These are phyloP conservation scores for Cavia aperea DNA, from an alignment of 2,113 vertebrate genomes.

Conservation along the genomic window DNA sequence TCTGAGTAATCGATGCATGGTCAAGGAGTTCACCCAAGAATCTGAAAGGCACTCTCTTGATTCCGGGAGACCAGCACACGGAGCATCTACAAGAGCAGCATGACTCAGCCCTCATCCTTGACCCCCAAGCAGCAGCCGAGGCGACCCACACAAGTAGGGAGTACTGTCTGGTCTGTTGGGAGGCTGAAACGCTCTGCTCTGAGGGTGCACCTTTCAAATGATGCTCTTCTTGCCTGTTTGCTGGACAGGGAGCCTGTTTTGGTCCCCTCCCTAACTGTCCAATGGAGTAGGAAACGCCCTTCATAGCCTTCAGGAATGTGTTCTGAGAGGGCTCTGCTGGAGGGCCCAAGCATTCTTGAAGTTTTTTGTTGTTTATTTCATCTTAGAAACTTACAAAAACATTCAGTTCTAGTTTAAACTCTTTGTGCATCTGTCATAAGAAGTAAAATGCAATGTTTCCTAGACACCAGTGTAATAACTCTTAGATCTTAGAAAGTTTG, in stretches of 20 bases:
- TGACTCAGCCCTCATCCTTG: neutral
- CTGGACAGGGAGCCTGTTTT: neutral
- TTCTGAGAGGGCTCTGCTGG: neutral
- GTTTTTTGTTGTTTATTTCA: neutral
- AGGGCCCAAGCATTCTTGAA: neutral
- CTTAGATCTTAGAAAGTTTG: neutral
- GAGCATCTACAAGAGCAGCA: neutral
- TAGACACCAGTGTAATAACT: neutral
- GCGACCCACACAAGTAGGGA: neutral
- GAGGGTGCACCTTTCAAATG: neutral
- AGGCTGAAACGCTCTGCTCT: neutral
- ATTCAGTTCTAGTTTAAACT: neutral
- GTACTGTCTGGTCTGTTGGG: accelerated
- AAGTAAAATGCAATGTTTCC: neutral
- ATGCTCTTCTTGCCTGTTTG: neutral
- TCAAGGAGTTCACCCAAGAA: neutral
- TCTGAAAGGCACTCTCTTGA: neutral
- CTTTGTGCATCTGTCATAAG: neutral
- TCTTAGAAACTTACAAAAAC: neutral
- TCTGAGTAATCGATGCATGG: neutral
- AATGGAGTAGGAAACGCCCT: neutral
- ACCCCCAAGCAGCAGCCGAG: neutral
- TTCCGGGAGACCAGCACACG: neutral
- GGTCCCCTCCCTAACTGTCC: neutral
- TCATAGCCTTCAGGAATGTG: neutral